phyloP scores from a whole-genome alignment of 2,888 invertebrate genomes.

The Allolobophora icterica region DNA sequence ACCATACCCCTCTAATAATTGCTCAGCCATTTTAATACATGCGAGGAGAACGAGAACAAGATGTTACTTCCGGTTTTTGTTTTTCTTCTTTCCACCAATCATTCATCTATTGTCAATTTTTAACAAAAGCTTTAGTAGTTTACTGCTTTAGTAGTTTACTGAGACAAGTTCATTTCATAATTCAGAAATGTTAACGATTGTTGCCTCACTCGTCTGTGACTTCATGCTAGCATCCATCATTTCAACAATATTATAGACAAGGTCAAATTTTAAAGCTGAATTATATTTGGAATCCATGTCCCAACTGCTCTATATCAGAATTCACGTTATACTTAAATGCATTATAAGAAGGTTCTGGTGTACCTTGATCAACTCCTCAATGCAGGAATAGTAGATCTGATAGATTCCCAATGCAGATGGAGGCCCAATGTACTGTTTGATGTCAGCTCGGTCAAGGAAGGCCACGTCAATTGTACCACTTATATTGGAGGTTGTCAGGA shows the following conservation, averaged over 20 bases:
- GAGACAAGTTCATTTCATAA: too few species aligned
- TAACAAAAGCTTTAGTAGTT: too few species aligned
- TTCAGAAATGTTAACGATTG: too few species aligned
- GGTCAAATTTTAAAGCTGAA: background rate
- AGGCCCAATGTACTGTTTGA: constrained; percentile 85
- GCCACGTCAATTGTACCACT: constrained; percentile 91
- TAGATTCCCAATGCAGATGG: constrained; percentile 82
- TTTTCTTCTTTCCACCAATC: too few species aligned
- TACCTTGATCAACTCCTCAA: constrained; percentile 81
- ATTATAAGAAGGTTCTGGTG: background rate
- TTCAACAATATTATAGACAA: background rate
- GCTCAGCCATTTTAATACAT: too few species aligned
- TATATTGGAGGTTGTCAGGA: constrained; percentile 93
- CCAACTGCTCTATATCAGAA: background rate
- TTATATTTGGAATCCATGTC: background rate
- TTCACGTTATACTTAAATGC: background rate
- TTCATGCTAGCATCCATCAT: too few species aligned
- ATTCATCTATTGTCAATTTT: too few species aligned
- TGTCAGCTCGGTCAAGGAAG: constrained; percentile 93
- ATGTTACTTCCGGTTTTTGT: too few species aligned
- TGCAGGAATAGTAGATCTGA: constrained; percentile 81
- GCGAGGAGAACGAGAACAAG: too few species aligned
- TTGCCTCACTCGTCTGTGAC: too few species aligned
- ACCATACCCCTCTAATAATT: too few species aligned
- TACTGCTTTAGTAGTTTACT: too few species aligned